Conservation (phyloP, 30 jellyfish, hydroid and myxozoan species). For the Haliclystus octoradiatus region DNA sequence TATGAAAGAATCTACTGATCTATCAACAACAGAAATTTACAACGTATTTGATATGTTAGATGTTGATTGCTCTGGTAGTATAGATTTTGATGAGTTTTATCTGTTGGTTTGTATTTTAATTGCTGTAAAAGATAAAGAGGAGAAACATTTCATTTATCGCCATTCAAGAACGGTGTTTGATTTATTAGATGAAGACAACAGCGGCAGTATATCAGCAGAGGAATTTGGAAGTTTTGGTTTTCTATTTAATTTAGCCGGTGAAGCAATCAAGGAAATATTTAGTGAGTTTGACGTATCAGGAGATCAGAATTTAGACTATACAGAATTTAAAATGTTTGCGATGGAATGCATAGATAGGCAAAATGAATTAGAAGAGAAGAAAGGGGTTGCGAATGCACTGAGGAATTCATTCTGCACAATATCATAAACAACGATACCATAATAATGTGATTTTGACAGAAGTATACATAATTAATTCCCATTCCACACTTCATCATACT, state of each 20-base stretch:
- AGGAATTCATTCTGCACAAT: neutral
- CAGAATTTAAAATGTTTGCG: conserved; percentile 91
- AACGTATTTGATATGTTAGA: conserved; percentile 85
- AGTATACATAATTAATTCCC: too few species aligned
- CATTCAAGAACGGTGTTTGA: conserved; percentile 89
- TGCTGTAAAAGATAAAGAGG: conserved; percentile 79
- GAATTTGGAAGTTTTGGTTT: conserved; percentile 79
- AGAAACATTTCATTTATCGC: conserved; percentile 63
- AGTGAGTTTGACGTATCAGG: conserved; percentile 89
- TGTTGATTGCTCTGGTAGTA: conserved; percentile 75
- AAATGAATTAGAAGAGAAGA: neutral
- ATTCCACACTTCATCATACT: too few species aligned
- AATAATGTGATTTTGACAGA: too few species aligned
- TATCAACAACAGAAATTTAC: conserved; percentile 43
- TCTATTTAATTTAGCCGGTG: conserved; percentile 62
- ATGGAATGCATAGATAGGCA: conserved; percentile 94
- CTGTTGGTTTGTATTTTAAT: conserved; percentile 59
- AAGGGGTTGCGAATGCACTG: neutral
- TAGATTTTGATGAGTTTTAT: conserved; percentile 84
- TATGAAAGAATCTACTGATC: conserved; percentile 52
- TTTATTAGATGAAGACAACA: conserved; percentile 61
- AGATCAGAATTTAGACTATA: conserved; percentile 64
- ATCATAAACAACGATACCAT: too few species aligned
- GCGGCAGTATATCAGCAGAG: conserved; percentile 76
- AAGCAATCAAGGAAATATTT: conserved; percentile 59